Evolutionary conservation across 2,113 vertebrate species (phyloP), one percentile per base, ranked within the genome.

Genomic region (Perccottus glenii): DNA sequence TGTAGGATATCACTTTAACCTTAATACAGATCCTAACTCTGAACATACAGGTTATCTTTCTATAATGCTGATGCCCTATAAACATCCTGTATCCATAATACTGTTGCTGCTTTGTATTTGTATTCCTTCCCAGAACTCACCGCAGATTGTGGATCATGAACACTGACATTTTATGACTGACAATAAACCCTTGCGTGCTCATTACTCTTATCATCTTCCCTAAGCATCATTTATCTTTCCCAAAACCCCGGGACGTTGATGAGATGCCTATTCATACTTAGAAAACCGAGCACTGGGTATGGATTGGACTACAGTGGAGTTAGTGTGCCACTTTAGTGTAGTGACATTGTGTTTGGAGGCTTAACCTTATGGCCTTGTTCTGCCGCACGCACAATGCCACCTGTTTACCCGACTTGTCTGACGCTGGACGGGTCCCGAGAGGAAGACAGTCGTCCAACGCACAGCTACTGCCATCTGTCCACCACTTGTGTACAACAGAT

Each of bases 401-500:
- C 80, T 87, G 83, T 77, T 68, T 73, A 62, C 64, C 78, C 66
- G 38, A 81, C 70, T 75, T 64, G 44, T 74, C 81, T 72, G 60
- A 61, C 59, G 6, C 68, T 72, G 78, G 73, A 77, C 36, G 14
- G 40, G 61, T 80, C 84, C 56, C 75, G 2, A 81, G 83, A 73
- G 84, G 67, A 19, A 73, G 49, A 50, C 42, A 11, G 84, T 78
- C 78, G 6, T 60, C 19, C 60, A 42, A 46, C 57, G 65, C 52
- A 40, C 70, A 78, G 80, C 73, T 36, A 51, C 46, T 35, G 78
- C 88, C 88, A 88, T 85, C 84, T 88, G 86, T 79, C 77, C 75
- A 55, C 32, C 19, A 4, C 58, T 49, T 48, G 32, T n/a, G 14
- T 75, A 62, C 50, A 52, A 65, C 65, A 82, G 51, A 79, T 77